Percentiles rank a stretch among this genome's conserved stretches.
Evolutionary conservation across 2,797 vertebrate genomes (phyloP).

Genomic region (Otus scops): DNA sequence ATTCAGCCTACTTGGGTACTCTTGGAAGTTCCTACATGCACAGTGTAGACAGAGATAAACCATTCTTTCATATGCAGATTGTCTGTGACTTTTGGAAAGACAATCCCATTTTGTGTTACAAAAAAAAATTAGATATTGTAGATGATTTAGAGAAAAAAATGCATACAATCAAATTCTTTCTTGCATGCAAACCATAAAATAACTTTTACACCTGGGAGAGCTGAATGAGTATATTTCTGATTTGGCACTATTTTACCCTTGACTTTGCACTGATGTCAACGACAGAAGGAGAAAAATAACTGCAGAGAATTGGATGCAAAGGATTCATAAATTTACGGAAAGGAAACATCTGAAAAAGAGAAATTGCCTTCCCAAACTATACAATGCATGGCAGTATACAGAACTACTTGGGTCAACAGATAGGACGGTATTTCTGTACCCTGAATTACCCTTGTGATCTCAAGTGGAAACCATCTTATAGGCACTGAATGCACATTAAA

Average conservation of each 20-base stretch:
- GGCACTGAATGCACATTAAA: slow-evolving; percentile 32
- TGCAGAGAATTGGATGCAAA: neutral
- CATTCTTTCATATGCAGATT: neutral
- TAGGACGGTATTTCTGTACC: neutral
- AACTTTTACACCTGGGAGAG: slow-evolving; percentile 57
- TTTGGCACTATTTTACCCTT: slow-evolving; percentile 41
- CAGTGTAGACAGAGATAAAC: neutral
- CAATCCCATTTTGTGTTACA: neutral
- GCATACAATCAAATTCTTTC: slow-evolving; percentile 22
- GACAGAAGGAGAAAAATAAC: slow-evolving; percentile 32
- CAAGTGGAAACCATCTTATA: slow-evolving; percentile 38
- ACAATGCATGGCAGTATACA: neutral
- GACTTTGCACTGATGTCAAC: slow-evolving; percentile 45
- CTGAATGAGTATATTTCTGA: slow-evolving; percentile 18
- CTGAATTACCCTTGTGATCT: slow-evolving; percentile 58
- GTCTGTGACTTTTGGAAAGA: slow-evolving; percentile 1
- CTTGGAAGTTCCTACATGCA: neutral
- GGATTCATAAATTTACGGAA: neutral
- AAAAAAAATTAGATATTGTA: neutral
- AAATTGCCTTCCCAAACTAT: neutral
- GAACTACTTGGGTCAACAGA: slow-evolving; percentile 42
- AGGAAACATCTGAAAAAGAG: neutral
- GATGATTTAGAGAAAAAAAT: slow-evolving; percentile 7
- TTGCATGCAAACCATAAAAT: slow-evolving; percentile 48
- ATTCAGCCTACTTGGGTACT: neutral